A percentile compares a stretch with the other conserved stretches of the same genome.
These are phyloP conservation scores for Murina feae DNA, from an alignment of 2,113 vertebrate genomes.

Conservation along the genomic window DNA sequence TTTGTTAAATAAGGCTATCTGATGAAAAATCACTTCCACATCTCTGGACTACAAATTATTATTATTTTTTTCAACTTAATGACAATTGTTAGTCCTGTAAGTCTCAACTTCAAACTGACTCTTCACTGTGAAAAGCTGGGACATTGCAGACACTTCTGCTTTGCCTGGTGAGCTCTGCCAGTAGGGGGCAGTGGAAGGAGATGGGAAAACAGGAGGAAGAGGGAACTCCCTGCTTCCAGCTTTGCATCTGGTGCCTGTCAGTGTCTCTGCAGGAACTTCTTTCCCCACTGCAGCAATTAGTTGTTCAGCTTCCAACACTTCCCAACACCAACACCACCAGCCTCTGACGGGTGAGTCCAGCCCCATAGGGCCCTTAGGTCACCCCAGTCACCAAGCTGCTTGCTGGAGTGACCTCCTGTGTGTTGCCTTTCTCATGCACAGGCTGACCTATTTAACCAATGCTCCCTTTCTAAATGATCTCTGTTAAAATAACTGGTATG, in stretches of 20 bases:
- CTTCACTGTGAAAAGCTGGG: neutral
- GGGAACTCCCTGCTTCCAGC: neutral
- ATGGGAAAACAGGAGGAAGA: neutral
- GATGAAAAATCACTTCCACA: neutral
- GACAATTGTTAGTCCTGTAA: neutral
- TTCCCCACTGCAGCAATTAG: neutral
- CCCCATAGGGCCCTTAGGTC: neutral
- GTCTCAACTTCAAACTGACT: neutral
- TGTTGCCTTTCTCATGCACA: neutral
- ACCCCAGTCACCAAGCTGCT: neutral
- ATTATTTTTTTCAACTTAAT: neutral
- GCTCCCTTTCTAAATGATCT: neutral
- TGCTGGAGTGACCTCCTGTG: neutral
- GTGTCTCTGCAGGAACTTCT: neutral
- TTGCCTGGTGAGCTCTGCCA: neutral
- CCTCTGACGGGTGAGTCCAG: neutral
- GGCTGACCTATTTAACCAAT: neutral
- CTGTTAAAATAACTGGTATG: neutral
- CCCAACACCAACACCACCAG: neutral
- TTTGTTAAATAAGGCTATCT: neutral
- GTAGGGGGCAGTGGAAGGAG: neutral
- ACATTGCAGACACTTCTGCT: neutral
- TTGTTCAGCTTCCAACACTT: neutral
- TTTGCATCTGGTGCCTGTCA: neutral
- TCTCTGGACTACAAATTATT: neutral